Conservation (phyloP, 2,113 vertebrate species). For the Tachuris rubrigastra region DNA sequence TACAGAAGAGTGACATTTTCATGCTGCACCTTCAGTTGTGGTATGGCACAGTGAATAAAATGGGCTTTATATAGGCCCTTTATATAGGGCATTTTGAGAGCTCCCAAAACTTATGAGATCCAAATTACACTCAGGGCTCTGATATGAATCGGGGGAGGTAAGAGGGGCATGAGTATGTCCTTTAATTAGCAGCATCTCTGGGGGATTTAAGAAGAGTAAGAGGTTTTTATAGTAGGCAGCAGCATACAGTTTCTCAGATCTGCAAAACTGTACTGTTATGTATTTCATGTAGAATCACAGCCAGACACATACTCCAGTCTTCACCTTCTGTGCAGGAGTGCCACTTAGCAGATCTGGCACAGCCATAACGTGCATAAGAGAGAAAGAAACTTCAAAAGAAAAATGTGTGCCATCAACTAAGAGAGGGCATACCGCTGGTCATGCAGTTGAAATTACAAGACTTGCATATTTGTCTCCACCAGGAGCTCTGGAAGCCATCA, state of each 20-base stretch:
- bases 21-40: background rate
- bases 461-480: background rate
- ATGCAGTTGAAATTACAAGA: background rate
- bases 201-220: background rate
- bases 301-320: background rate
- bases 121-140: background rate
- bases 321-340: background rate
- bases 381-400: background rate
- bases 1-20: rapidly evolving
- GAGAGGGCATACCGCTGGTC: background rate
- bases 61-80: background rate
- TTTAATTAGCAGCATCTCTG: background rate
- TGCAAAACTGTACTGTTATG: background rate
- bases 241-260: background rate
- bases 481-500: slow-evolving; percentile 35
- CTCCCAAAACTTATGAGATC: background rate
- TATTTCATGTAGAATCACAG: background rate
- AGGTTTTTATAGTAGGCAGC: background rate
- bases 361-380: background rate
- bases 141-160: background rate
- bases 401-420: background rate
- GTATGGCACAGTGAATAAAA: background rate
- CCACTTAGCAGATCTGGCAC: background rate
- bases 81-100: background rate
- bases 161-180: background rate